Percentiles rank a stretch among this genome's conserved stretches.
Conservation (phyloP, 2,113 vertebrate species). For the Lophius piscatorius region DNA sequence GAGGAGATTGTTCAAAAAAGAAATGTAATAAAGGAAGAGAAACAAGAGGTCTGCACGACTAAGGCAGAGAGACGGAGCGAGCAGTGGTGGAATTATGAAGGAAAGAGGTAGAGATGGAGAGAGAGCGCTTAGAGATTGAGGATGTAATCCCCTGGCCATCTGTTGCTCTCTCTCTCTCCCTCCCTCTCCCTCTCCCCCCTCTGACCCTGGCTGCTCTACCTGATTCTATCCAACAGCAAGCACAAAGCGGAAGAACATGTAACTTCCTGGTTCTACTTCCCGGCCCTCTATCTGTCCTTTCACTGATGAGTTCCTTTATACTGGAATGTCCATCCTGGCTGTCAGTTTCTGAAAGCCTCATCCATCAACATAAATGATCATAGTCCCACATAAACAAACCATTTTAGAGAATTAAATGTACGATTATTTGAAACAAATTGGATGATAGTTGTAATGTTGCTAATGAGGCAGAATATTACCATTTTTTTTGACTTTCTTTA, state of each 20-base stretch:
- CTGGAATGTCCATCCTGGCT: neutral
- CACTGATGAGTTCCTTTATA: neutral
- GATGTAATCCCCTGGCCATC: constrained; percentile 81
- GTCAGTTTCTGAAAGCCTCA: neutral
- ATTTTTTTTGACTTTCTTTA: too few relatives aligned
- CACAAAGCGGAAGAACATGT: constrained; percentile 29
- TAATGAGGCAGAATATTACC: too few relatives aligned
- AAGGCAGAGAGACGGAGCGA: constrained; percentile 16
- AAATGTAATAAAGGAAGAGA: constrained; percentile 8
- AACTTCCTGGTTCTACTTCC: constrained; percentile 57
- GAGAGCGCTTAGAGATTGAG: constrained; percentile 70
- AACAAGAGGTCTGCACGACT: neutral
- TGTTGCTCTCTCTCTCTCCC: constrained; percentile 64
- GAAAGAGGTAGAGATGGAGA: constrained; percentile 48
- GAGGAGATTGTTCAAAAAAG: neutral
- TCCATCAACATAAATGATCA: too few relatives aligned
- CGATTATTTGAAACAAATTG: neutral
- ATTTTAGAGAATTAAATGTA: neutral
- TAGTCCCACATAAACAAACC: neutral
- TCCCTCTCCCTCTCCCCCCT: constrained; percentile 29
- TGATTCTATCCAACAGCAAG: constrained; percentile 33
- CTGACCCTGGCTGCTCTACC: constrained; percentile 18
- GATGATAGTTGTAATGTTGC: too few relatives aligned
- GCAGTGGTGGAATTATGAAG: constrained; percentile 60
- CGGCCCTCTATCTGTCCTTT: constrained; percentile 15